Evolutionary conservation across 2,888 invertebrate species (phyloP), one percentile per base, ranked within the genome.

Genomic region (Dione vanillae): DNA sequence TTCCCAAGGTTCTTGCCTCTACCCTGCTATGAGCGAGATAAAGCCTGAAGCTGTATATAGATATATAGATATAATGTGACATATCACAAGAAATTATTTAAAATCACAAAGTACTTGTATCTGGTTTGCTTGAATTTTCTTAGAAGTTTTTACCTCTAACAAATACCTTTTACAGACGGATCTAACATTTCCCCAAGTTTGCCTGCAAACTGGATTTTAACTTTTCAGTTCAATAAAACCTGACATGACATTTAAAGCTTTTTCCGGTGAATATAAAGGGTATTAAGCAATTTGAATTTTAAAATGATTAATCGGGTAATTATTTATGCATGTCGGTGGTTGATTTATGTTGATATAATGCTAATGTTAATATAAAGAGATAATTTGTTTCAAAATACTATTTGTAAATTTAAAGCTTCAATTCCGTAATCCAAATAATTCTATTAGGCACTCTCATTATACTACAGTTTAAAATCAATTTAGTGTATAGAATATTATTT

Each of bases 141-240:
- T 45, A 43, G 12, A 47, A 67, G 10, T 16, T 61, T 61, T 43
- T 40, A 27, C 7, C 27, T 41, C 20, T 35, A 61, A 61, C 59
- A 52, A 61, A 67, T 67, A 8, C 49, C 41, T 61, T 45, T 37
- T 58, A 27, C 27, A 27, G 51, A 61, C 41, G 35, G 51, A 61
- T 51, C 61, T 54, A 52, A 68, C 12, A 52, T 67, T 67, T 61
- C 16, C 41, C 35, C 35, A 12, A 61, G 59, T 61, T 67, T 61
- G 61, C 61, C 49, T 40, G 40, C 20, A 14, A 67, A 27, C 35
- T 52, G 35, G 41, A 61, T 64, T 67, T 40, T 16, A 61, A 51
- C 61, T 62, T 68, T 68, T 35, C 40, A n/a, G 45, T 68, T 62
- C 45, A 54, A 62, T 52, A 40, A 52, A 68, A 35, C 52, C 52